Conservation (phyloP, 2,113 vertebrate species). For the Trinectes maculatus region DNA sequence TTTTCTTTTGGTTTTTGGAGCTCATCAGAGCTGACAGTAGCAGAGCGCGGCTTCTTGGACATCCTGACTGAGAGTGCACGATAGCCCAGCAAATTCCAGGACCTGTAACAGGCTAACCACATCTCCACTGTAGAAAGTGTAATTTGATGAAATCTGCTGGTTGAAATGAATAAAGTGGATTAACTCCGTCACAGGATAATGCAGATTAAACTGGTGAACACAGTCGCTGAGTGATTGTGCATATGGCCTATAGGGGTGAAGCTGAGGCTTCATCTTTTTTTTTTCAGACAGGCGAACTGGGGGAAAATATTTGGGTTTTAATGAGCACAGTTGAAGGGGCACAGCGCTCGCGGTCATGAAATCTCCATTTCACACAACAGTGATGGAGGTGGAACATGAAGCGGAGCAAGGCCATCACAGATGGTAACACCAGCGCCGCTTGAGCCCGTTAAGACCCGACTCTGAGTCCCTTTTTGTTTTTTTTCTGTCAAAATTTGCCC, state of each 20-base stretch:
- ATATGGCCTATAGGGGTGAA: constrained; percentile 54
- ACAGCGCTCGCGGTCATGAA: background rate
- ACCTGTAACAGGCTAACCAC: constrained; percentile 56
- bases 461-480: constrained; percentile 27
- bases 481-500: constrained; percentile 38
- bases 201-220: constrained; percentile 78
- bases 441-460: constrained; percentile 21
- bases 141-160: constrained; percentile 80
- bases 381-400: background rate
- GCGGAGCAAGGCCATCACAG: background rate
- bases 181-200: constrained; percentile 77
- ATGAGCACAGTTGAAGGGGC: constrained; percentile 22
- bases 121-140: constrained; percentile 63
- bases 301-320: constrained; percentile 32
- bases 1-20: constrained; percentile 25
- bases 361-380: constrained; percentile 20
- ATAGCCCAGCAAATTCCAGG: constrained; percentile 66
- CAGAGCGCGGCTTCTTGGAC: constrained; percentile 19
- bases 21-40: constrained; percentile 40
- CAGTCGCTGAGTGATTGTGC: constrained; percentile 70
- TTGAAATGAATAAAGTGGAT: constrained; percentile 79
- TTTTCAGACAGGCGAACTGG: constrained; percentile 10
- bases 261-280: constrained; percentile 28
- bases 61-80: constrained; percentile 35
- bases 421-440: background rate